phyloP scores from a whole-genome alignment of 2,797 vertebrate species.

The Leptodactylus fallax region DNA sequence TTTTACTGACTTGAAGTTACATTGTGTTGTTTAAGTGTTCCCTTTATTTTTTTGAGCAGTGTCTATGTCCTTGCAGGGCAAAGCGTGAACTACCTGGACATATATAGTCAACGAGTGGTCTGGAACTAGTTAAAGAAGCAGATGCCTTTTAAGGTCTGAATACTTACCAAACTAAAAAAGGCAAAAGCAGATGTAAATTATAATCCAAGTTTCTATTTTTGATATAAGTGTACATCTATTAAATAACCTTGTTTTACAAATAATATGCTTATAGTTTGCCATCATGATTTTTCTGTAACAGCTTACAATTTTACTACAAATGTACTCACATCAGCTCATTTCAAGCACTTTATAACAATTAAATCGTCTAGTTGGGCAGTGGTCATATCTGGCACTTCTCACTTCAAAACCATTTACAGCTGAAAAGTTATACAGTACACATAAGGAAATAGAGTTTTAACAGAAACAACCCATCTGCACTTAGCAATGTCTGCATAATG shows the following conservation, averaged over 20 bases:
- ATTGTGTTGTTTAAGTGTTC: no score
- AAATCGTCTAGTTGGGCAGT: background rate
- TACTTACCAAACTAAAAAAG: background rate
- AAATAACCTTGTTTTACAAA: background rate
- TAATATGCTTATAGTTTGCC: background rate
- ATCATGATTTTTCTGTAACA: background rate
- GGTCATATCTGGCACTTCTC: slow-evolving; percentile 16
- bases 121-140: no score
- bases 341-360: background rate
- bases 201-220: background rate
- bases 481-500: slow-evolving; percentile 52
- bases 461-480: slow-evolving; percentile 54
- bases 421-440: background rate
- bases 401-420: slow-evolving; percentile 23
- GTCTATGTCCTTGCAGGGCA: no score
- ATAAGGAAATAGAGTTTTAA: slow-evolving; percentile 45
- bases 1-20: no score
- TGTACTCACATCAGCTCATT: background rate
- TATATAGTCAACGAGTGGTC: no score
- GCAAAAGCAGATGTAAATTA: background rate
- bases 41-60: no score
- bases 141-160: no score
- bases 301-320: background rate
- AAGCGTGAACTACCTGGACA: no score
- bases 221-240: background rate